Evolutionary conservation across 1,140 invertebrate species (phyloP), one percentile per base, ranked within the genome.

Genomic region (Penaeus japonicus): DNA sequence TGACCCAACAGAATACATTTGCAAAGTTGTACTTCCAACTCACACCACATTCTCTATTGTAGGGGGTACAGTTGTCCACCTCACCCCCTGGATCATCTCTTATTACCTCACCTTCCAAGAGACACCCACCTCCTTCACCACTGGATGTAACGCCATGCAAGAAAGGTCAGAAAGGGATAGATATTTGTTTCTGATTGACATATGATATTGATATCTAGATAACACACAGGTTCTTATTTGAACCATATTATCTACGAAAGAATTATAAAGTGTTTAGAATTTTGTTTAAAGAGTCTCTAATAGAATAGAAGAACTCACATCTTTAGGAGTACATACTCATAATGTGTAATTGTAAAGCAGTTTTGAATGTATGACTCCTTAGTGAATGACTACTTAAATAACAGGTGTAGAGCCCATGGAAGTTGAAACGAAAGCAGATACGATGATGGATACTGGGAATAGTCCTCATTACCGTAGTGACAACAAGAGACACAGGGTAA

Each of bases 401-500:
- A 17, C 80, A 88, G 87, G 87, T 53, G 39, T 88, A 24, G 80
- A 88, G 54, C 87, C 87, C 22, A 88, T 88, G 87, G 87, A 88
- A 70, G 70, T 88, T 30, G 87, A 88, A 53, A 88, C 24, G 7
- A 83, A 83, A n/a, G 53, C 35, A 30, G 87, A 83, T 47, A 20
- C 39, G 4, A 47, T 10, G 1, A 77, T 20, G 15, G 73, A 77
- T 39, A 22, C 62, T 12, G 87, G 83, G 47, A 88, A 75, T 22
- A 75, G 80, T 27, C 54, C 75, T 1, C 87, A 83, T 54, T 88
- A 88, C 54, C 80, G 87, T 54, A 88, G 73, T 62, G 87, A 88
- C 65, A 88, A 88, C 70, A 88, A 88, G 54, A 83, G 87, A 57
- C 87, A 83, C 22, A 88, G 87, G 87, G 87, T 87, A 53, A 55